These are phyloP conservation scores for Cyanoramphus novaezelandiae DNA, from an alignment of 2,113 vertebrate species.

Conservation along the genomic window DNA sequence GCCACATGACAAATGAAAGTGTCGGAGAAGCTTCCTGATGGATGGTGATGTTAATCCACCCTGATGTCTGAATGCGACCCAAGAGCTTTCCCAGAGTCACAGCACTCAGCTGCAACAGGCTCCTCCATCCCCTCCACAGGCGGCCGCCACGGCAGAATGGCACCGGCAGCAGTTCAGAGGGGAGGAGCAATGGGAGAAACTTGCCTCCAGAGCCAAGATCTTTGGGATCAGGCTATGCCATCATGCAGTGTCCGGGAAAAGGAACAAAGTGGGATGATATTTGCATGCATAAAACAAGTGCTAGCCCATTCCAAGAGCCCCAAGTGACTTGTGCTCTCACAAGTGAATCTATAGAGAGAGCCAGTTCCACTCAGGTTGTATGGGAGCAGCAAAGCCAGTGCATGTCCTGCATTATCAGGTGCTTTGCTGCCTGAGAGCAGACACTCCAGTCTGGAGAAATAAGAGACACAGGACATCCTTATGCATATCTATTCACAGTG, in stretches of 20 bases:
- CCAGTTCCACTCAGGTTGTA: neutral
- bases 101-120: neutral
- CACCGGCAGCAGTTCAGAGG: neutral
- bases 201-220: neutral
- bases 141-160: neutral
- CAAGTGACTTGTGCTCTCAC: accelerated
- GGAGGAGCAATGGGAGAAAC: neutral
- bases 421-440: neutral
- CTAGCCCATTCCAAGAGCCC: neutral
- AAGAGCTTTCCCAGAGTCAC: neutral
- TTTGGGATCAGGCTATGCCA: accelerated
- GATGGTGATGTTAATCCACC: neutral
- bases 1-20: neutral
- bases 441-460: neutral
- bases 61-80: neutral
- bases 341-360: neutral
- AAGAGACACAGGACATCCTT: neutral
- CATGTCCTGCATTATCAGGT: neutral
- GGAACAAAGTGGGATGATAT: neutral
- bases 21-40: neutral
- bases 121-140: neutral
- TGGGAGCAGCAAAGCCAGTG: neutral
- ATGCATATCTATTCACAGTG: neutral
- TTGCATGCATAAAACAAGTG: neutral
- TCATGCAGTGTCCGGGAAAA: neutral